phyloP scores from a whole-genome alignment of 53 echinoderm and acorn worm species.

The Henricia sp. region DNA sequence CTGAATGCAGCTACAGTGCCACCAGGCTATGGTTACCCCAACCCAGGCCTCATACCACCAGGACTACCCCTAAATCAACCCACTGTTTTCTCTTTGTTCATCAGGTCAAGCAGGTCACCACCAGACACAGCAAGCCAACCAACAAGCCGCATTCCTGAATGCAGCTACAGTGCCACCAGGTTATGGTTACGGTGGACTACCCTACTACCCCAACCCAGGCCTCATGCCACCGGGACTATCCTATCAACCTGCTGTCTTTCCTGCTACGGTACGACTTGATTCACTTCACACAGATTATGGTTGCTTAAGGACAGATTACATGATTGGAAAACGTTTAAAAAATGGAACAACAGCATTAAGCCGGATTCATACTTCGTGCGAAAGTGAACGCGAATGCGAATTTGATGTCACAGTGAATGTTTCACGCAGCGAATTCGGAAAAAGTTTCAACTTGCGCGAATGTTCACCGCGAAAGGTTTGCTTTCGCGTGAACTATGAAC shows the following conservation, averaged over 20 bases:
- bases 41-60: slow-evolving; percentile 81
- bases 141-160: slow-evolving; percentile 93
- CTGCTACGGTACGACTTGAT: slow-evolving; percentile 90
- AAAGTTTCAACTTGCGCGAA: too few species aligned
- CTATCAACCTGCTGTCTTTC: slow-evolving; percentile 88
- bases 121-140: slow-evolving; percentile 85
- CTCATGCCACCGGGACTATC: slow-evolving; percentile 87
- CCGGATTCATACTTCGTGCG: too few species aligned
- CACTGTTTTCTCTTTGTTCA: slow-evolving; percentile 72
- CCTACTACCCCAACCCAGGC: slow-evolving; percentile 82
- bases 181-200: slow-evolving; percentile 92
- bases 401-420: too few species aligned
- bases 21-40: slow-evolving; percentile 90
- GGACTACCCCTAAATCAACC: slow-evolving; percentile 81
- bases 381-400: too few species aligned
- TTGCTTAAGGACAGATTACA: too few species aligned
- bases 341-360: too few species aligned
- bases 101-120: slow-evolving; percentile 83
- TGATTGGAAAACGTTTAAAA: too few species aligned
- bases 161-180: slow-evolving; percentile 89
- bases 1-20: slow-evolving; percentile 87
- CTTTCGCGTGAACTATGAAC: too few species aligned
- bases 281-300: too few species aligned
- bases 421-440: too few species aligned
- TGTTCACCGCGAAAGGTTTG: too few species aligned